Base-by-base conservation (phyloP, 2,797 vertebrate species). In the Hyperoplus lanceolatus region DNA sequence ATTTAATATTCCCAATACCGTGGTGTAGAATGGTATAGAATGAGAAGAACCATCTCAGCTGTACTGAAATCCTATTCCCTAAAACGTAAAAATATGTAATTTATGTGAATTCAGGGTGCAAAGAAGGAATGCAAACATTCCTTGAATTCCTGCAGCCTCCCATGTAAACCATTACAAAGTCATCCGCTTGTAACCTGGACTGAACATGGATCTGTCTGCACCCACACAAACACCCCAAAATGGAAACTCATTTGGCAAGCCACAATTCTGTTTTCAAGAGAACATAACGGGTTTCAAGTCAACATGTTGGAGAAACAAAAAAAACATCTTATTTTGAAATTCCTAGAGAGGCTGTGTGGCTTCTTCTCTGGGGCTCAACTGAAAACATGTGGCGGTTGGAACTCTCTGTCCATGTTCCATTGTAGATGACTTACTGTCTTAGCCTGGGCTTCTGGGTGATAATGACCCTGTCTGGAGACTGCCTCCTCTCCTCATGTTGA, bases 401-500 rank as follows among this genome's bases (percentile, higher is more conserved):
- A 29, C 67, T 70, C 55, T 51, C 39, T 65, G 70, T 78, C 72
- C 42, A 45, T 79, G 65, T 82, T 84, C 76, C 38, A 45, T 78
- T 82, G 75, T 76, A 83, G 81, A 85, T 82, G 69, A 81, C 64
- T 70, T 48, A 61, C 41, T 77, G 72, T 63, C 66, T 80, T 75
- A 68, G 75, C 69, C 61, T 29, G 41, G 75, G 62, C 64, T 63
- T 36, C 3, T 42, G 58, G n/a, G 16, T 70, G 81, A 81, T 64
- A 82, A 29, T 29, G 6, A 80, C 75, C 73, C 77, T 70, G 75
- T 79, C 62, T 73, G 80, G 13, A 46, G 50, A 29, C 57, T 53
- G 57, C 8, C 3, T n/a, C 8, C 53, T 48, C 59, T 42, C n/a
- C 12, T 46, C 36, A 13, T 61, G 18, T 15, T 46, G 42, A 53